Percentiles rank a stretch among this genome's conserved stretches.
These are phyloP conservation scores for Grallaria varia DNA, from an alignment of 2,113 vertebrate species.

Conservation along the genomic window DNA sequence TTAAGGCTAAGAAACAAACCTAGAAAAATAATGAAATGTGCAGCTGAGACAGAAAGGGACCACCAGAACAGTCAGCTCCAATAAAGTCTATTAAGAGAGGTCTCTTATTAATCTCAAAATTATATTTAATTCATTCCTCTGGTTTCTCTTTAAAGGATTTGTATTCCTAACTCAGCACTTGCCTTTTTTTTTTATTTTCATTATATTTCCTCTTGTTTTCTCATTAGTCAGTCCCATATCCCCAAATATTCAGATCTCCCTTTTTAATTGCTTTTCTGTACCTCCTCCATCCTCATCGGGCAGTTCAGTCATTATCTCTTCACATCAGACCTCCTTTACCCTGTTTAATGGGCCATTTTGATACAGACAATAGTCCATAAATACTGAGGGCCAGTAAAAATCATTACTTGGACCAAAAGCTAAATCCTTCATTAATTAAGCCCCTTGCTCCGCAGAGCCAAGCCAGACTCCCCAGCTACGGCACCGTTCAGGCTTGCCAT, in stretches of 20 bases:
- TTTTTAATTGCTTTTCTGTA: conserved; percentile 63
- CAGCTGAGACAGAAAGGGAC: conserved; percentile 22
- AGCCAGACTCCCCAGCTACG: conserved; percentile 4
- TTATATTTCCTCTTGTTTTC: conserved; percentile 28
- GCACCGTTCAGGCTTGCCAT: neutral
- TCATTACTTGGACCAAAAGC: conserved; percentile 15
- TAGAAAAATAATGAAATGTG: neutral
- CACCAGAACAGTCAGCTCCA: neutral
- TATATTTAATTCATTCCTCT: conserved; percentile 27
- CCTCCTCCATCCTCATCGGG: neutral
- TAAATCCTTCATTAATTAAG: conserved; percentile 64
- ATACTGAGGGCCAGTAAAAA: conserved; percentile 9
- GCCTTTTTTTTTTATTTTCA: neutral
- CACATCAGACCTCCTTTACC: conserved; percentile 27
- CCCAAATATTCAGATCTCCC: conserved; percentile 11
- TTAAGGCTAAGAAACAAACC: conserved; percentile 15
- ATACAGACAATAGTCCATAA: conserved; percentile 9
- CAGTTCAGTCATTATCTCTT: conserved; percentile 54
- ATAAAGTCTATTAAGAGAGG: neutral
- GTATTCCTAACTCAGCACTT: neutral
- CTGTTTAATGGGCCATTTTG: conserved; percentile 40
- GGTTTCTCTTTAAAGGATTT: conserved; percentile 27
- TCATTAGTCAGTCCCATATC: neutral
- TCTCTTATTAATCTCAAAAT: conserved; percentile 44
- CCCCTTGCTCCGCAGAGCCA: neutral